Evolutionary conservation across 2,113 vertebrate species (phyloP).

Genomic region (Xiphias gladius): DNA sequence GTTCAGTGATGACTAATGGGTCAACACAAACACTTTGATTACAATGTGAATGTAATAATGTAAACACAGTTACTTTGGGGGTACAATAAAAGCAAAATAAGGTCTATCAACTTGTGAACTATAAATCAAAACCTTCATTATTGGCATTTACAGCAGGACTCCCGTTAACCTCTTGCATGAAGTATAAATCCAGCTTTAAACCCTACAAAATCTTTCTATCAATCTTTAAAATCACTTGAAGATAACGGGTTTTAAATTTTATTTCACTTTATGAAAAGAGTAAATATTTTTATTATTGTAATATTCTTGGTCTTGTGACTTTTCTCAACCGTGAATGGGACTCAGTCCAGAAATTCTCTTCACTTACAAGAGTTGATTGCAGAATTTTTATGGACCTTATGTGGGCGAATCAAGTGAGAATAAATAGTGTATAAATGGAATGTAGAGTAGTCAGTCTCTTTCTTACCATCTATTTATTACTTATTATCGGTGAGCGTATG

Average conservation of each 20-base stretch:
- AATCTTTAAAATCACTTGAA: neutral
- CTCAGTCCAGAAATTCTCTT: neutral
- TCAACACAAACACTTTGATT: neutral
- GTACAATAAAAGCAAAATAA: too few relatives aligned
- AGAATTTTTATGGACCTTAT: neutral
- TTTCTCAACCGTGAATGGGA: neutral
- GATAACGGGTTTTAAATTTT: neutral
- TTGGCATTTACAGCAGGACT: too few relatives aligned
- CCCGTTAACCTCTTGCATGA: neutral
- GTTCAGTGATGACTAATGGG: neutral
- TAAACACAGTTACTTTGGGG: neutral
- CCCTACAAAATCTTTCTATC: neutral
- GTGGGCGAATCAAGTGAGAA: neutral
- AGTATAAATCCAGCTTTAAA: slow-evolving; percentile 1
- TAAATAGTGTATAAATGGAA: slow-evolving; percentile 10
- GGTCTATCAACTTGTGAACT: too few relatives aligned
- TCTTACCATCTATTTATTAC: slow-evolving; percentile 14
- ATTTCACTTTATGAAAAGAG: neutral
- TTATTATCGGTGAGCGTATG: slow-evolving; percentile 8
- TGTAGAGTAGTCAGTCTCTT: slow-evolving; percentile 2
- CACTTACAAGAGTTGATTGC: neutral
- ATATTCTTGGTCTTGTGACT: slow-evolving; percentile 1
- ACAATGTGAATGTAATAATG: neutral
- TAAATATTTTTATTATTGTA: neutral
- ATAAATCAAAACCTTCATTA: too few relatives aligned